Evolutionary conservation across 2,888 invertebrate species (phyloP).

Genomic region (Pheosia gnoma): DNA sequence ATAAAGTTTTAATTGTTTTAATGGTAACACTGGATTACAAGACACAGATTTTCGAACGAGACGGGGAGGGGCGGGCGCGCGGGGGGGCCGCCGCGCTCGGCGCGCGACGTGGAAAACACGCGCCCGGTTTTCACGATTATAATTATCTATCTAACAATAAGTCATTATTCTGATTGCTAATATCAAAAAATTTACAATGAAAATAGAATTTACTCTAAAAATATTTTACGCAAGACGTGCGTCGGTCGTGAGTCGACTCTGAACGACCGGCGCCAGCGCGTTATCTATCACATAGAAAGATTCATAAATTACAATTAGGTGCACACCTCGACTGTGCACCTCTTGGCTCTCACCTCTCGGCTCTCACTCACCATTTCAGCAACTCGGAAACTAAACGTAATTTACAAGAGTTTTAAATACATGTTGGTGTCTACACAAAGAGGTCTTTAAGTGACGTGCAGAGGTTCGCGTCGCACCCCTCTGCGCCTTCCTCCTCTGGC

Average conservation of each 20-base stretch:
- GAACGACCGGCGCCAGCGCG: slow-evolving; percentile 74
- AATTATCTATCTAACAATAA: slow-evolving; percentile 81
- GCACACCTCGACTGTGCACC: slow-evolving; percentile 28
- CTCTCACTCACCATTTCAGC: slow-evolving; percentile 55
- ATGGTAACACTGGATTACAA: slow-evolving; percentile 78
- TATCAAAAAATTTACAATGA: slow-evolving; percentile 83
- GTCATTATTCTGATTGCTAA: slow-evolving; percentile 78
- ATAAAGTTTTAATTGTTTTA: slow-evolving; percentile 73
- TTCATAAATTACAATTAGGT: slow-evolving; percentile 73
- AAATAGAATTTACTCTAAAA: slow-evolving; percentile 84
- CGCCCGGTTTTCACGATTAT: slow-evolving; percentile 75
- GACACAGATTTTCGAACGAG: slow-evolving; percentile 75
- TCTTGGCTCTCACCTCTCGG: slow-evolving; percentile 48
- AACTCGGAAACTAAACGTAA: slow-evolving; percentile 69
- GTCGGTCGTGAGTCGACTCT: slow-evolving; percentile 74
- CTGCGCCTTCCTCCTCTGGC: slow-evolving; percentile 87
- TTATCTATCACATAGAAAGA: slow-evolving; percentile 82
- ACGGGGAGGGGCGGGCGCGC: slow-evolving; percentile 70
- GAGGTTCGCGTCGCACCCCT: slow-evolving; percentile 91
- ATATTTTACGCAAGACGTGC: slow-evolving; percentile 70
- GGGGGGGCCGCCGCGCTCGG: slow-evolving; percentile 57
- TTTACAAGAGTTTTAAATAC: slow-evolving; percentile 68
- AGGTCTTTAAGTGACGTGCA: slow-evolving; percentile 94
- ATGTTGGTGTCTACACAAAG: slow-evolving; percentile 87
- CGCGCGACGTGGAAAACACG: slow-evolving; percentile 70